Base-by-base conservation (phyloP, 2,888 invertebrate species). In the Oscheius sp. region DNA sequence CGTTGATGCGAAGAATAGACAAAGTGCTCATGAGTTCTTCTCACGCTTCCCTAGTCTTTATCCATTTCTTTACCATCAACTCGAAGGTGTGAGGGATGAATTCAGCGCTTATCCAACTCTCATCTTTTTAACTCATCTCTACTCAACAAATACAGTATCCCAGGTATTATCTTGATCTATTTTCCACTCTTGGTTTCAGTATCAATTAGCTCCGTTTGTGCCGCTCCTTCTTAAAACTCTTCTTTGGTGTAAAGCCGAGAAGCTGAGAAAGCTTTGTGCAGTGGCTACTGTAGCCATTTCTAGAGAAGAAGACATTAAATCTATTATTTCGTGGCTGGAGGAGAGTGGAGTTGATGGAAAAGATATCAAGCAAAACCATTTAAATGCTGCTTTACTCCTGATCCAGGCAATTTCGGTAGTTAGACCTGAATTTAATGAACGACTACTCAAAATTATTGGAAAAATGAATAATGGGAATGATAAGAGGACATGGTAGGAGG, bases 11-110 rank as follows among this genome's bases (percentile, higher is more conserved):
- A 79, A 78, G 39, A 82, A 82, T 64, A 71, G 72, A 31, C 72
- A 78, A 52, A 72, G 74, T 33, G 75, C 79, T 15, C 71, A 72
- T 58, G 83, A 81, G 52, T 83, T 83, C 69, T 83, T 83, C 70
- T 74, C 77, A 10, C 77, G 79, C 76, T 77, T 46, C 31, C 69
- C 73, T 2, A 52, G 69, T 20, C 48, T 73, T 12, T 73, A 71
- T 50, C 4, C 55, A 12, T 61, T 61, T 45, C 46, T 73, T 17
- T 58, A 55, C 39, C 45, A 71, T 17, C 69, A 69, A 37, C 39
- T 69, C 33, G 37, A 34, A 20, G 20, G 20, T 3, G 52, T 31
- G n/a, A 27, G 39, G 15, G 64, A 70, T 25, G 67, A 71, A 34
- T 80, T 80, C 65, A 71, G 73, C 3, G 55, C 74, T 15, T 75